These are phyloP conservation scores for Mastigias papua DNA, from an alignment of 30 jellyfish, hydroid and myxozoan species.

Conservation along the genomic window DNA sequence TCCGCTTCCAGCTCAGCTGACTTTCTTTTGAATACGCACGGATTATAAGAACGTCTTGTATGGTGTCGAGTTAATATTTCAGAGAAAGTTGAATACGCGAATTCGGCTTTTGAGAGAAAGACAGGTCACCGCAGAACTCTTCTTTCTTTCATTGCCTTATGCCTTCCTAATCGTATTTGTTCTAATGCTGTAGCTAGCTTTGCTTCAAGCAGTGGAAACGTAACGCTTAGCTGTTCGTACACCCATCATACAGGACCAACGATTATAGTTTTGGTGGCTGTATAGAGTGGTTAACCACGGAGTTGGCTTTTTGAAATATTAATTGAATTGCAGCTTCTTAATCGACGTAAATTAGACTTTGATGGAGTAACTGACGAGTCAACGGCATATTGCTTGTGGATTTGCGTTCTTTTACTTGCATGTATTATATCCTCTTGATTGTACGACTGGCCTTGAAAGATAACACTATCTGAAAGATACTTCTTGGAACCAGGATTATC, in stretches of 20 bases:
- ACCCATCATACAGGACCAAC: background rate
- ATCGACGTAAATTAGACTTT: conserved; percentile 7
- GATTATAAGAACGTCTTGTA: background rate
- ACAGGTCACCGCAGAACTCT: background rate
- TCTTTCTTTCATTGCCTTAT: background rate
- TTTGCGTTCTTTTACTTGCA: background rate
- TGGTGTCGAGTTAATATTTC: background rate
- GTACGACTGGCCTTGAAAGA: background rate
- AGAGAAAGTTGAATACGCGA: background rate
- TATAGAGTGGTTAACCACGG: conserved; percentile 18
- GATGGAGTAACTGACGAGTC: background rate
- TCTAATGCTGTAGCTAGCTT: background rate
- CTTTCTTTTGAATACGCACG: too few relatives aligned
- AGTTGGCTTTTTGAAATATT: conserved; percentile 26
- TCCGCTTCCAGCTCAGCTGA: background rate
- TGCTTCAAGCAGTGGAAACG: background rate
- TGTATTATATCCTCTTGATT: background rate
- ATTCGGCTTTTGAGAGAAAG: background rate
- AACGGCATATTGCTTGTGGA: background rate
- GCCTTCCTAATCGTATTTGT: background rate
- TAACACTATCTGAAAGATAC: background rate
- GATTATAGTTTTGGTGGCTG: conserved; percentile 39
- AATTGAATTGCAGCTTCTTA: conserved; percentile 9
- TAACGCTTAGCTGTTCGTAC: background rate
- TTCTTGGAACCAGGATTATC: too few relatives aligned